Evolutionary conservation across 1,140 invertebrate species (phyloP).

Genomic region (Eurytemora carolleeae): DNA sequence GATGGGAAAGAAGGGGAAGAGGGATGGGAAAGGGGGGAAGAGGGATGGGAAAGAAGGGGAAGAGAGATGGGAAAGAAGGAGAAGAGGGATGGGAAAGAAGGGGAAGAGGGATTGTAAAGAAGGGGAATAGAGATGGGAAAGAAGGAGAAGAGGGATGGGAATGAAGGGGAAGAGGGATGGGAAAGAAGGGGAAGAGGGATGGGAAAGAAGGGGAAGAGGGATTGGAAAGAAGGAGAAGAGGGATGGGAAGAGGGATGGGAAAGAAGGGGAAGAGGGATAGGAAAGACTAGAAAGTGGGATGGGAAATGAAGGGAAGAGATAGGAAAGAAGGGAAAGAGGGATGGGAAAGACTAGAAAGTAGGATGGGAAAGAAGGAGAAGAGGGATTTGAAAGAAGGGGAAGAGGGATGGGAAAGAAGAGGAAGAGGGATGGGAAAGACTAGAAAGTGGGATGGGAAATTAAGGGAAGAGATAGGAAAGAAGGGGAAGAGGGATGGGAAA

Average conservation of each 20-base stretch:
- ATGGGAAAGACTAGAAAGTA: not conserved
- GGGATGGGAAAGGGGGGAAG: too few relatives aligned
- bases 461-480: not conserved
- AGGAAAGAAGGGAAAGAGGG: not conserved
- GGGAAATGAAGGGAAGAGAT: not conserved
- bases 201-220: not conserved
- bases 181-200: not conserved
- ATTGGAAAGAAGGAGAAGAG: not conserved
- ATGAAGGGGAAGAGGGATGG: too few relatives aligned
- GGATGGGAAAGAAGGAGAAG: not conserved
- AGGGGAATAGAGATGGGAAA: too few relatives aligned
- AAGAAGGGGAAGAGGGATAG: not conserved
- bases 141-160: too few relatives aligned
- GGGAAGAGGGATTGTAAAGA: too few relatives aligned
- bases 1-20: too few relatives aligned
- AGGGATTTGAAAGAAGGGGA: not conserved
- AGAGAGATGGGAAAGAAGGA: too few relatives aligned
- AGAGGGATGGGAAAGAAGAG: not conserved
- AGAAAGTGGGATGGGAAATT: slow-evolving; percentile 1
- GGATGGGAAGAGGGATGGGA: not conserved
- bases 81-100: too few relatives aligned
- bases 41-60: too few relatives aligned
- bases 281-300: not conserved
- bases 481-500: not conserved
- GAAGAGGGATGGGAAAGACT: slow-evolving; percentile 9